Conservation (phyloP, 1,140 invertebrate genomes). For the Choristoneura fumiferana region DNA sequence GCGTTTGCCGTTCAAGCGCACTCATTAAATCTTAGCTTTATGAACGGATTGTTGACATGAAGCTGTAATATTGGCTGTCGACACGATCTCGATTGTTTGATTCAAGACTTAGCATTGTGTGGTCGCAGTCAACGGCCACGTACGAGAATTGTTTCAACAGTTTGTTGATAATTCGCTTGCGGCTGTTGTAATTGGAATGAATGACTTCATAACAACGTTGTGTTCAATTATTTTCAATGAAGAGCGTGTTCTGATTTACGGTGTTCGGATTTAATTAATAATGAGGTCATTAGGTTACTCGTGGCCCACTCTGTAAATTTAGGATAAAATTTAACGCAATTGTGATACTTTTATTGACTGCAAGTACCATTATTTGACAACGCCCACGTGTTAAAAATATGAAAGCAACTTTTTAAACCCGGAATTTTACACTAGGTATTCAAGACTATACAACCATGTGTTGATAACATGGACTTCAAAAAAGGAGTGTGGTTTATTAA, state of each 20-base stretch:
- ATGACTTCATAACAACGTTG: slow-evolving; percentile 9
- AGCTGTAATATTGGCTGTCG: not conserved
- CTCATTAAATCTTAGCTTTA: slow-evolving; percentile 19
- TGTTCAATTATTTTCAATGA: slow-evolving; percentile 14
- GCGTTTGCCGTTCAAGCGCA: not conserved
- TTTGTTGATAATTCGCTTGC: not conserved
- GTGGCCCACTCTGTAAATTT: too few species aligned
- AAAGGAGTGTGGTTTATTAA: too few species aligned
- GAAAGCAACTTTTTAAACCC: too few species aligned
- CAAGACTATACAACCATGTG: too few species aligned
- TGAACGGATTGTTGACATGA: not conserved
- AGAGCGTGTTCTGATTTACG: not conserved
- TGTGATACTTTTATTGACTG: too few species aligned
- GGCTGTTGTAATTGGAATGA: slow-evolving; percentile 11
- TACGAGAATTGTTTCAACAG: not conserved
- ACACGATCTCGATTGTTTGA: not conserved
- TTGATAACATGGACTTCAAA: too few species aligned
- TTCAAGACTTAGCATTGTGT: not conserved
- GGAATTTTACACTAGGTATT: too few species aligned
- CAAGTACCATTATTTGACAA: too few species aligned
- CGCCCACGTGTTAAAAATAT: too few species aligned
- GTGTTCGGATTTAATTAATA: not conserved
- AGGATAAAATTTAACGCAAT: too few species aligned
- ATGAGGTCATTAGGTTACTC: too few species aligned
- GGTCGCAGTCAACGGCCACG: not conserved